A percentile compares a stretch with the other conserved stretches of the same genome.
Evolutionary conservation across 2,113 vertebrate genomes (phyloP).

Genomic region (Sisor rabdophorus): DNA sequence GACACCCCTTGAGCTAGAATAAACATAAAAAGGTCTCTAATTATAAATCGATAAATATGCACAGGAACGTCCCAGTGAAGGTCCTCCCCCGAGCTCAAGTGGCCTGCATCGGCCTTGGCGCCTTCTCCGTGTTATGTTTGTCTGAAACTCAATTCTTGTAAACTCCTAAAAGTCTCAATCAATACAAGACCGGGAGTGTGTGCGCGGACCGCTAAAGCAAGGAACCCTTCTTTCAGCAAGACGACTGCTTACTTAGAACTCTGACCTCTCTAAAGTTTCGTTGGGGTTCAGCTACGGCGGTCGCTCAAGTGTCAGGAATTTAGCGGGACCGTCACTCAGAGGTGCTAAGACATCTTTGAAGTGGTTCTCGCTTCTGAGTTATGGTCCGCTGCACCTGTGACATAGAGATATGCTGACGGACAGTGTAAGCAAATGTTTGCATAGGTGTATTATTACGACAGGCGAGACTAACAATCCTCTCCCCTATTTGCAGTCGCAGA

Average conservation of each 20-base stretch:
- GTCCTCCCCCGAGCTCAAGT: background rate
- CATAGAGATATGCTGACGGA: background rate
- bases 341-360: slow-evolving; percentile 27
- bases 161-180: slow-evolving; percentile 47
- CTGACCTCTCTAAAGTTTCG: slow-evolving; percentile 33
- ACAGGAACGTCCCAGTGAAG: background rate
- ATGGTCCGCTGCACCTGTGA: slow-evolving; percentile 16
- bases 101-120: slow-evolving; percentile 46
- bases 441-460: background rate
- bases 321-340: slow-evolving; percentile 67
- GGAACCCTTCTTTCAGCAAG: slow-evolving; percentile 33
- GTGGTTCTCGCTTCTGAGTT: slow-evolving; percentile 54
- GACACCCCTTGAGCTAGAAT: too few relatives aligned
- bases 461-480: background rate
- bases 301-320: background rate
- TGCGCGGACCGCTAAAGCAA: slow-evolving; percentile 19
- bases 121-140: slow-evolving; percentile 37
- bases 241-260: background rate
- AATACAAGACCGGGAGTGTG: slow-evolving; percentile 56
- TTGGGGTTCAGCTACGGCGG: slow-evolving; percentile 30
- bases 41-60: background rate
- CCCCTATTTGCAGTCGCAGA: slow-evolving; percentile 60
- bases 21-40: too few relatives aligned
- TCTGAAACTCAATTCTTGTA: slow-evolving; percentile 59
- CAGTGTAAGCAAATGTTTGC: background rate